phyloP scores from a whole-genome alignment of 2,113 vertebrate genomes.

The Eidolon helvum region DNA sequence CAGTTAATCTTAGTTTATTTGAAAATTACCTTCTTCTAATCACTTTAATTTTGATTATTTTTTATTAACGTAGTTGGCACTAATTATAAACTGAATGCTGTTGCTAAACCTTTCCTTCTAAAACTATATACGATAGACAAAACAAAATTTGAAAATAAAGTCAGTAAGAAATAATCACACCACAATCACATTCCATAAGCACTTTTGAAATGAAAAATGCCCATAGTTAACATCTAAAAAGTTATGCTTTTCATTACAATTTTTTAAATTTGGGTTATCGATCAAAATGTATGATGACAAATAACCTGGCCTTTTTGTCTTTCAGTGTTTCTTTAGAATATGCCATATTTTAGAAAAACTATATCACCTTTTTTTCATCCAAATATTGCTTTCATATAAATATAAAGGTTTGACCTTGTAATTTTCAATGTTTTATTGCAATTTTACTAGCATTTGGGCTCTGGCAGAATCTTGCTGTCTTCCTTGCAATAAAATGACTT shows the following conservation, averaged over 20 bases:
- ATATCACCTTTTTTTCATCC: conserved; percentile 42
- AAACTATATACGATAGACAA: neutral
- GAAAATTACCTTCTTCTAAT: neutral
- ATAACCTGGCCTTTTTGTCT: conserved; percentile 38
- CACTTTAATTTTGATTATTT: conserved; percentile 23
- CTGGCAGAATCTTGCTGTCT: conserved; percentile 75
- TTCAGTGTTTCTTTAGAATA: conserved; percentile 41
- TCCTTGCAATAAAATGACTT: conserved; percentile 70
- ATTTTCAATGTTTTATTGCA: conserved; percentile 76
- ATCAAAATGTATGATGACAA: conserved; percentile 52
- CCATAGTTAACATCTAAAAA: conserved; percentile 20
- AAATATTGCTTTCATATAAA: conserved; percentile 70
- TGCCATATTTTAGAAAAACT: conserved; percentile 25
- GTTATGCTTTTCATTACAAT: conserved; percentile 29
- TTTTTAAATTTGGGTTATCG: conserved; percentile 4
- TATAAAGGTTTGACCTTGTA: conserved; percentile 53
- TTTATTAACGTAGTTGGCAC: neutral
- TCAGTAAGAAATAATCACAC: neutral
- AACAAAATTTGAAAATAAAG: conserved; percentile 8
- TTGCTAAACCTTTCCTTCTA: neutral
- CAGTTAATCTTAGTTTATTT: neutral
- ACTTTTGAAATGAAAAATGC: neutral
- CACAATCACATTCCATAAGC: neutral
- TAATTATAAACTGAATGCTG: neutral
- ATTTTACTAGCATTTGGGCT: conserved; percentile 61